Evolutionary conservation across 2,888 invertebrate genomes (phyloP), one percentile per base, ranked within the genome.

Genomic region (Lasioglossum morio): DNA sequence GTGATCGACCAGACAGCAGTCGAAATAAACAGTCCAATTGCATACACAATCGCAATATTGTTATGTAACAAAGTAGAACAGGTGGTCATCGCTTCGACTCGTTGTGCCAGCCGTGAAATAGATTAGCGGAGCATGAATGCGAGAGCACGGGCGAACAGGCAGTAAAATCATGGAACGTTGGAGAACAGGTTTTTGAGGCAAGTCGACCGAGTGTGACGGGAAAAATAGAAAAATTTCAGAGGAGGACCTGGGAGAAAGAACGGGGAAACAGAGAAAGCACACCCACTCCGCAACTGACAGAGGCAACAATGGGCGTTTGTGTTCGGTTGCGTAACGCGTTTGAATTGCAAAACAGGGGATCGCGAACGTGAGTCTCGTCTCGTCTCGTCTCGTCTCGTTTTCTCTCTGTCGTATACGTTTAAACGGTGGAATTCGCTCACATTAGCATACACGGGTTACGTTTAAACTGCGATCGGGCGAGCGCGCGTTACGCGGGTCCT

Each of bases 281-380:
- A 14, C 3, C 27, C 30, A 63, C 30, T 34, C 16, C 30, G 63
- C 30, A 30, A 48, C 27, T 30, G 30, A 16, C 30, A 14, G 34
- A 66, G 34, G 66, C 66, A 66, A 66, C 66, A 66, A 66, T 66
- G 7, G 30, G 1, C 69, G 37, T 34, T 60, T n/a, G 27, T 60
- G 27, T 81, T 43, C 37, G 16, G 72, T 84, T 84, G 77, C 60
- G 83, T 77, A 82, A 82, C 74, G 23, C 70, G 75, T 72, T 75
- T 83, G 78, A 84, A 84, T 83, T 84, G 84, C 84, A 84, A 84
- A 84, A 23, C 69, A 69, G 69, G 34, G 66, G 66, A 66, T 66
- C 66, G 30, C 66, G 30, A 66, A 8, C 66, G 66, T 7, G 66
- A 66, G 66, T 60, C 60, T 30, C 27, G 30, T 30, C 34, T 30